A percentile compares a stretch with the other conserved stretches of the same genome.
phyloP scores from a whole-genome alignment of 37 sponge, comb jelly and placozoan genomes.

The Chondrosia reniformis region DNA sequence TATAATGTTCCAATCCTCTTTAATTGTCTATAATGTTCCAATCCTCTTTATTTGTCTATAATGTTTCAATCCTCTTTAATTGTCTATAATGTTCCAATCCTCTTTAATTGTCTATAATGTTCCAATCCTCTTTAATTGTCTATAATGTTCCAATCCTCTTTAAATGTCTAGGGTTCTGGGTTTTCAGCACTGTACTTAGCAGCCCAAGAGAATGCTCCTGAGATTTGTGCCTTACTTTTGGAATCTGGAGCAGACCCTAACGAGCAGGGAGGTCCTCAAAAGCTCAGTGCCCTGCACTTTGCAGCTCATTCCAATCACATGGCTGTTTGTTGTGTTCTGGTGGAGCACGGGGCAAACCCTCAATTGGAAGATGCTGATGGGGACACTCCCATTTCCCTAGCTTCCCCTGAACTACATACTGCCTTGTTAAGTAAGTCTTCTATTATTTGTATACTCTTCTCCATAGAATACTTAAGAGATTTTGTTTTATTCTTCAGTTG shows the following conservation, averaged over 20 bases:
- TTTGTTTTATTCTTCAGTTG: no score
- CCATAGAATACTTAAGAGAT: no score
- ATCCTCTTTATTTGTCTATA: no score
- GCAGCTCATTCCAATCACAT: slow-evolving; percentile 48
- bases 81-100: no score
- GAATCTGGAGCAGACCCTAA: slow-evolving; percentile 48
- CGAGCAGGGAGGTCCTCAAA: slow-evolving; percentile 35
- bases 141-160: no score
- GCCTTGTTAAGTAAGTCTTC: slow-evolving; percentile 42
- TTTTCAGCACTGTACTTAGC: slow-evolving; percentile 69
- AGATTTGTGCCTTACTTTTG: slow-evolving; percentile 53
- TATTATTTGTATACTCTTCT: no score
- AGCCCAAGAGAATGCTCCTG: slow-evolving; percentile 29
- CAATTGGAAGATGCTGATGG: slow-evolving; percentile 48
- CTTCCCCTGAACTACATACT: slow-evolving; percentile 23
- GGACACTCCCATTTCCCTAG: slow-evolving; percentile 55
- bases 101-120: no score
- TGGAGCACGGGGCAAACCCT: slow-evolving; percentile 46
- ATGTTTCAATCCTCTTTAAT: no score
- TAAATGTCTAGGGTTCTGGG: slow-evolving; percentile 34
- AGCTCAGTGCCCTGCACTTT: slow-evolving; percentile 59
- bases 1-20: no score
- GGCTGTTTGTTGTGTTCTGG: slow-evolving; percentile 36
- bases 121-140: no score
- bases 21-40: no score